Percentiles rank a stretch among this genome's conserved stretches.
These are phyloP conservation scores for Lepidocolaptes lacrymiger DNA, from an alignment of 2,797 vertebrate species.

Conservation along the genomic window DNA sequence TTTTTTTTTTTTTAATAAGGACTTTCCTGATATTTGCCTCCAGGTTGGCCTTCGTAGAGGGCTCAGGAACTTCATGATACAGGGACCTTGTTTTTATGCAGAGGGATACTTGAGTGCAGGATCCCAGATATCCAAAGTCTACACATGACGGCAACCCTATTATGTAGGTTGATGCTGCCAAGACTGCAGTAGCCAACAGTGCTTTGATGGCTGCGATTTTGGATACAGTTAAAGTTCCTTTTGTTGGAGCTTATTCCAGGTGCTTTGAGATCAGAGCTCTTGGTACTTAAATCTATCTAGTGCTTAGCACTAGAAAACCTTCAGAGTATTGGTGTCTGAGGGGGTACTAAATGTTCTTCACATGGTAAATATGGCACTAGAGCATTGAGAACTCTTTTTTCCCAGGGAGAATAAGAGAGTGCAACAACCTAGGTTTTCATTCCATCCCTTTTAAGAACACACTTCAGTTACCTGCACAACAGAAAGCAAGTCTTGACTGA, in stretches of 20 bases:
- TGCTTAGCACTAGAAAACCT: not conserved
- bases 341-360: not conserved
- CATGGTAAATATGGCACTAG: not conserved
- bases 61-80: not conserved
- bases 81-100: not conserved
- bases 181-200: not conserved
- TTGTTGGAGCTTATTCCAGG: not conserved
- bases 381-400: not conserved
- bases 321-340: not conserved
- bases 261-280: not conserved
- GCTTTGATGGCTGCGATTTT: not conserved
- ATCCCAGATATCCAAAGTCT: not conserved
- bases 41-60: not conserved
- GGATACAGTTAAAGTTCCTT: not conserved
- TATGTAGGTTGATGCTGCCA: not conserved
- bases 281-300: not conserved
- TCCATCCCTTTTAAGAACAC: not conserved
- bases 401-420: not conserved
- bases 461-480: not conserved
- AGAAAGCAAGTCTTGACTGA: not conserved
- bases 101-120: not conserved
- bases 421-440: not conserved
- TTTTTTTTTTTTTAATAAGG: not conserved
- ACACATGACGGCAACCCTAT: not conserved
- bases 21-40: not conserved